These are phyloP conservation scores for Coenobita brevimanus DNA, from an alignment of 1,140 invertebrate species.

Conservation along the genomic window DNA sequence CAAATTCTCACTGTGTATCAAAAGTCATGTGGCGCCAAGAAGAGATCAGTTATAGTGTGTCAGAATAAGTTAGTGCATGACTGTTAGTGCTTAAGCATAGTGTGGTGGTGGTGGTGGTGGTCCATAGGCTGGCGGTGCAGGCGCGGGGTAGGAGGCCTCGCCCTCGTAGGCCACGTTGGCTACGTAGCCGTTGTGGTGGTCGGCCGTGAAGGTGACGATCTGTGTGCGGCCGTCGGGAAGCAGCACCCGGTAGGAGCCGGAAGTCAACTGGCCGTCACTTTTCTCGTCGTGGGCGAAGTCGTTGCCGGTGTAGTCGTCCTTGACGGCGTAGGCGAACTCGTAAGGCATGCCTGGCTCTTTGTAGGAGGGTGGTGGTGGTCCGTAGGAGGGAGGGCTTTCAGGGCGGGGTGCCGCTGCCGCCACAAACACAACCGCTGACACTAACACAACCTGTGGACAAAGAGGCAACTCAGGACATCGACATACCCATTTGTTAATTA, in stretches of 20 bases:
- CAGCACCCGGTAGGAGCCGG: slow-evolving; percentile 34
- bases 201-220: slow-evolving; percentile 5
- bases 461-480: too few species aligned
- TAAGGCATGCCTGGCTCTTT: slow-evolving; percentile 47
- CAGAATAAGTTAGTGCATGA: too few species aligned
- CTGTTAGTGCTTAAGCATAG: too few species aligned
- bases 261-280: slow-evolving; percentile 38
- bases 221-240: slow-evolving; percentile 34
- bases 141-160: slow-evolving; percentile 71
- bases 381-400: slow-evolving; percentile 21
- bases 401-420: slow-evolving; percentile 17
- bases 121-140: slow-evolving; percentile 27
- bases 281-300: slow-evolving; percentile 51
- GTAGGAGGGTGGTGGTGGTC: slow-evolving; percentile 26
- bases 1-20: too few species aligned
- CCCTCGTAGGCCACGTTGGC: slow-evolving; percentile 76
- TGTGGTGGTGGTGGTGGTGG: slow-evolving; percentile 3
- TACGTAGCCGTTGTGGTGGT: slow-evolving; percentile 21
- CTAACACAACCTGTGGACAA: not conserved
- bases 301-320: slow-evolving; percentile 57
- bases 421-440: not conserved
- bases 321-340: slow-evolving; percentile 53
- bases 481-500: too few species aligned
- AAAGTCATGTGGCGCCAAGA: too few species aligned
- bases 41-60: too few species aligned